phyloP scores from a whole-genome alignment of 64 coral and sea anemone genomes.

The Montipora sp. region DNA sequence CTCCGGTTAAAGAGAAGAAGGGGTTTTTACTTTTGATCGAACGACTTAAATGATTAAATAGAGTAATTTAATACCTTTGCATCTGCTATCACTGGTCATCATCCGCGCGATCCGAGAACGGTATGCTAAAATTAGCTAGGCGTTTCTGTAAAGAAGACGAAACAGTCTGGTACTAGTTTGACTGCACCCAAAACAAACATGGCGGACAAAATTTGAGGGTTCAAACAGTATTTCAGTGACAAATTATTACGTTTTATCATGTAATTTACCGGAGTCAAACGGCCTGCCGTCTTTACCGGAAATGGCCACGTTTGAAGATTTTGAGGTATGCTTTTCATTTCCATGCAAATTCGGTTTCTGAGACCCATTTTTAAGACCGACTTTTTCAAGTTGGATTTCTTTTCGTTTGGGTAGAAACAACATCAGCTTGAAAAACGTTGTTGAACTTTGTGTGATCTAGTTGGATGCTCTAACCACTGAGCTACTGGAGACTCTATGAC shows the following conservation, averaged over 20 bases:
- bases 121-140: conserved; percentile 4
- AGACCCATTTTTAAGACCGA: neutral
- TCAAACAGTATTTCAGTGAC: neutral
- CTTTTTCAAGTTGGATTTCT: neutral
- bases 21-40: neutral
- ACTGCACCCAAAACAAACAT: conserved; percentile 46
- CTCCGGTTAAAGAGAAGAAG: neutral
- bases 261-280: neutral
- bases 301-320: conserved; percentile 84
- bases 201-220: neutral
- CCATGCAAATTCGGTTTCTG: neutral
- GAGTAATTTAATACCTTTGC: neutral
- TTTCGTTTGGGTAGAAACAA: too few relatives aligned
- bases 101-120: neutral
- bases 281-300: neutral
- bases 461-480: too few relatives aligned
- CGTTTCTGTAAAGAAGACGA: neutral
- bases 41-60: neutral
- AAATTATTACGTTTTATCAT: neutral
- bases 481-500: too few relatives aligned
- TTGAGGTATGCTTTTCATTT: conserved; percentile 62
- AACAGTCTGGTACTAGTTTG: conserved; percentile 4
- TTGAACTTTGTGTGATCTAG: too few relatives aligned
- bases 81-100: neutral
- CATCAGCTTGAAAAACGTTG: too few relatives aligned